Evolutionary conservation across 2,797 vertebrate species (phyloP).

Genomic region (Limnodromus scolopaceus): DNA sequence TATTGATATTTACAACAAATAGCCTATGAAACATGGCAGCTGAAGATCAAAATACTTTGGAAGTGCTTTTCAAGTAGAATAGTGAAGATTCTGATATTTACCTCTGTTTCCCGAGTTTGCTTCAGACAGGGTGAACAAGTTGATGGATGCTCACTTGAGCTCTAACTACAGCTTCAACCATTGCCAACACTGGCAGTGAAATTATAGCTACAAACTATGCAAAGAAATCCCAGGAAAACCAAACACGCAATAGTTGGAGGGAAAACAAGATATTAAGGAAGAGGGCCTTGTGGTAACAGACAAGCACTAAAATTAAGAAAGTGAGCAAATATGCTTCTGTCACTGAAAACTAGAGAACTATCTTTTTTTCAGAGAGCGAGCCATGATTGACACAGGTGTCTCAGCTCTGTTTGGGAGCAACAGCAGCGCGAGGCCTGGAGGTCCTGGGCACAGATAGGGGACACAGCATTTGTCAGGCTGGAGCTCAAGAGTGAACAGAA

Average conservation of each 20-base stretch:
- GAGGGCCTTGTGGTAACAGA: neutral
- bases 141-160: neutral
- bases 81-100: neutral
- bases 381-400: neutral
- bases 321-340: neutral
- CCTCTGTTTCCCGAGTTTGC: neutral
- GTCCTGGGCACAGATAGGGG: neutral
- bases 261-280: neutral
- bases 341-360: neutral
- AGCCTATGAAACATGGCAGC: neutral
- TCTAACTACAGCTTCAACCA: neutral
- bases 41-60: neutral
- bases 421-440: neutral
- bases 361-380: neutral
- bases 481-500: neutral
- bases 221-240: neutral
- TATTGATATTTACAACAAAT: neutral
- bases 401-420: neutral
- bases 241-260: neutral
- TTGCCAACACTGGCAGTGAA: neutral
- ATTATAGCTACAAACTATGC: neutral
- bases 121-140: neutral
- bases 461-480: neutral
- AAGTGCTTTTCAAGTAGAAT: neutral
- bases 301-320: neutral